Base-by-base conservation (phyloP, 2,113 vertebrate species). In the Protobothrops flavoviridis region DNA sequence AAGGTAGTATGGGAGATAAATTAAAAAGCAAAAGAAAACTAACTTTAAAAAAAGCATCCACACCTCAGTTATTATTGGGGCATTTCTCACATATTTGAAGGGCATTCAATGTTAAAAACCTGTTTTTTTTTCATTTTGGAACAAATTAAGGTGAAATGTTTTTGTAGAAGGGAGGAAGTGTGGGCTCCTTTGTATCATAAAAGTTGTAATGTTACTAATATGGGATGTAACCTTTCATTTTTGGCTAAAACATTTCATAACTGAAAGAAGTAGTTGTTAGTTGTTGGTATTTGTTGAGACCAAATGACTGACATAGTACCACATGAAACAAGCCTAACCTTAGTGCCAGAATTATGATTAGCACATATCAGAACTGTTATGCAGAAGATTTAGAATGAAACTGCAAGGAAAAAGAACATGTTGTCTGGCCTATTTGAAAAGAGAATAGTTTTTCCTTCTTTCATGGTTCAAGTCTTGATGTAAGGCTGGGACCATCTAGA, bases 221-320 rank as follows among this genome's bases (percentile, higher is more conserved):
- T 90, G 86, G 29, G 74, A 91, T 17, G 45, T 87, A 95, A 95
- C 95, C 94, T 96, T 91, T 94, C 88, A 86, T 1, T 4, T 94
- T 95, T 89, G 1, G 91, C 2, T 93, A 94, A 93, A 85, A 87
- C 45, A 87, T 90, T 91, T 88, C 93, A 91, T 91, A 92, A 87
- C 94, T 92, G 0, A 91, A 93, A 96, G 95, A 95, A 95, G 92
- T 0, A 88, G 92, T 94, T 94, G 93, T 94, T 0, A 88, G 92
- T 94, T 94, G 93, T 94, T 96, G 94, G 94, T 94, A 95, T 93
- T 94, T 43, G 93, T 74, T 95, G 94, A 94, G 56, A 52, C 92
- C 93, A 95, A 95, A 96, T 94, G 92, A 96, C 85, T 88, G 92
- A 93, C 91, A 91, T 95, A 96, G 95, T 95, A 92, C 91, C 29